Evolutionary conservation across 2,113 vertebrate genomes (phyloP).

Genomic region (Heteronetta atricapilla): DNA sequence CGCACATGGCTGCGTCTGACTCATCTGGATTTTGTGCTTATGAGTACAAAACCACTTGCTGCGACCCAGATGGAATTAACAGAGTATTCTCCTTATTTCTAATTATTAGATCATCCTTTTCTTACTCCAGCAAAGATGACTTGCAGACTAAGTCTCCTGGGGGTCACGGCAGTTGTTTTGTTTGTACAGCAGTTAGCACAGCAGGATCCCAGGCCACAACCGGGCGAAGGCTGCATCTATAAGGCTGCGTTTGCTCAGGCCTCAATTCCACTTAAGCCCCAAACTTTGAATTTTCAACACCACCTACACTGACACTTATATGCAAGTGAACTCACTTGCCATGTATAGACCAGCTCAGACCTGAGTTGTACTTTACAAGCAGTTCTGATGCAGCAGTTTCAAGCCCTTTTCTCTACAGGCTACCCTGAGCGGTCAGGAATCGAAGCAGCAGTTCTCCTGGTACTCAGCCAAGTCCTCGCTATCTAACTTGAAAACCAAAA

Average conservation of each 20-base stretch:
- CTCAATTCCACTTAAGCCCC: background rate
- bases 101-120: slow-evolving; percentile 51
- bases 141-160: slow-evolving; percentile 34
- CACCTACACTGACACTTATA: background rate
- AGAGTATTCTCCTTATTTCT: slow-evolving; percentile 31
- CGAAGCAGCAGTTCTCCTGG: background rate
- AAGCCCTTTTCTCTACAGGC: background rate
- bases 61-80: slow-evolving; percentile 45
- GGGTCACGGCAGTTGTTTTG: slow-evolving; percentile 34
- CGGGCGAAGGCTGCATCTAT: background rate
- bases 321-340: background rate
- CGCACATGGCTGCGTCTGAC: background rate
- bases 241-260: background rate
- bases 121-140: slow-evolving; percentile 50
- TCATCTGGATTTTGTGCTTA: slow-evolving; percentile 40
- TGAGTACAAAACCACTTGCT: slow-evolving; percentile 23
- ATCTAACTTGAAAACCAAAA: background rate
- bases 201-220: slow-evolving; percentile 33
- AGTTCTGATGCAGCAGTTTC: background rate
- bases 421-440: background rate
- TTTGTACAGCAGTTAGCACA: slow-evolving; percentile 54
- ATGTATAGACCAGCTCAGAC: background rate
- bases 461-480: background rate
- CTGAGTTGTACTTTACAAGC: background rate
- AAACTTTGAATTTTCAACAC: slow-evolving; percentile 3